Evolutionary conservation across 2,888 invertebrate species (phyloP).

Genomic region (Cremastobaeus sp.): DNA sequence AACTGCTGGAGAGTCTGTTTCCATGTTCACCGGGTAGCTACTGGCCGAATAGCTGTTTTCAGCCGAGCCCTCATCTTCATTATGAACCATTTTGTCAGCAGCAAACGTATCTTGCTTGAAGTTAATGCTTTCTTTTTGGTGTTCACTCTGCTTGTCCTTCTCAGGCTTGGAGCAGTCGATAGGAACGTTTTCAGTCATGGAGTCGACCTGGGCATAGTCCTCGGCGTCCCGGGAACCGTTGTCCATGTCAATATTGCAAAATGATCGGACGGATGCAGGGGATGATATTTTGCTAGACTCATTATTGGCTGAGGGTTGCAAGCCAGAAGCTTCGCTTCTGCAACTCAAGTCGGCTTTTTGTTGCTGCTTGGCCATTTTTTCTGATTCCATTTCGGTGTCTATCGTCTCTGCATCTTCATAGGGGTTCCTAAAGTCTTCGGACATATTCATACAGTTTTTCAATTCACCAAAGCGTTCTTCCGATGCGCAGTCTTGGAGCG

Average conservation of each 20-base stretch:
- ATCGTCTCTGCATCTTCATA: slow-evolving; percentile 75
- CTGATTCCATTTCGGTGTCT: slow-evolving; percentile 58
- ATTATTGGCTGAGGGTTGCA: slow-evolving; percentile 53
- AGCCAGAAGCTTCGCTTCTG: not conserved
- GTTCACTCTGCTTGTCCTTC: slow-evolving; percentile 48
- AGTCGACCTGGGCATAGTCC: slow-evolving; percentile 63
- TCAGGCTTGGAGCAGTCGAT: slow-evolving; percentile 67
- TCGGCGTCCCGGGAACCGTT: slow-evolving; percentile 67
- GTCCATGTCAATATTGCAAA: slow-evolving; percentile 70
- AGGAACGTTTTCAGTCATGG: slow-evolving; percentile 66
- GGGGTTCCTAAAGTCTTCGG: slow-evolving; percentile 72
- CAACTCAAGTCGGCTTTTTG: not conserved
- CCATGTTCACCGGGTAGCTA: slow-evolving; percentile 37
- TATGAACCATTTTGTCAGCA: slow-evolving; percentile 1
- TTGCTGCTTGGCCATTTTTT: not conserved
- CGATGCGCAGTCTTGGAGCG: slow-evolving; percentile 66
- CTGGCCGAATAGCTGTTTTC: slow-evolving; percentile 27
- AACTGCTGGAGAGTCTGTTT: slow-evolving; percentile 22
- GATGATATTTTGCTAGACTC: slow-evolving; percentile 76
- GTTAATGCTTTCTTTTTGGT: slow-evolving; percentile 19
- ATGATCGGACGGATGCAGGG: slow-evolving; percentile 68
- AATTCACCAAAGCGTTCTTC: slow-evolving; percentile 76
- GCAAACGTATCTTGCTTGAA: not conserved
- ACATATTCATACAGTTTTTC: slow-evolving; percentile 77
- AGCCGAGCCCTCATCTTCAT: slow-evolving; percentile 21